These are phyloP conservation scores for Emesis furor DNA, from an alignment of 2,888 invertebrate species.

Conservation along the genomic window DNA sequence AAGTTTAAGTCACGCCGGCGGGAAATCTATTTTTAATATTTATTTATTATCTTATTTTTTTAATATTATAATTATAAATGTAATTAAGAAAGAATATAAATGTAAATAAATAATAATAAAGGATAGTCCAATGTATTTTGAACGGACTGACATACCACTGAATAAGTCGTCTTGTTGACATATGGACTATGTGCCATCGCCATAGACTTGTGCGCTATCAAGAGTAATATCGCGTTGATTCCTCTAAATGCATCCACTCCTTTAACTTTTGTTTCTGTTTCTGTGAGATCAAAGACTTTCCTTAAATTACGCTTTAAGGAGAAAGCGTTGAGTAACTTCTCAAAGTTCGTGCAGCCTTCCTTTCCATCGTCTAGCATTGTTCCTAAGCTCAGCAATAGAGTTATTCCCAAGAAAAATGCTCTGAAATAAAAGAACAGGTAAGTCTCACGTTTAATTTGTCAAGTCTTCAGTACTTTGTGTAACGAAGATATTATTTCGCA, in stretches of 20 bases:
- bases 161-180: conserved; percentile 90
- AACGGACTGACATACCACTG: conserved; percentile 91
- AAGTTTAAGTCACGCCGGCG: too few species aligned
- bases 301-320: conserved; percentile 89
- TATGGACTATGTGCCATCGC: conserved; percentile 92
- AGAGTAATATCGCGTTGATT: conserved; percentile 90
- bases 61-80: too few species aligned
- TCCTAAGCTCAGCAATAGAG: conserved; percentile 85
- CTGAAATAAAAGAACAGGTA: conserved; percentile 80
- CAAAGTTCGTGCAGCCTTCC: conserved; percentile 87
- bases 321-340: conserved; percentile 89
- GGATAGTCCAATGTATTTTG: too few species aligned
- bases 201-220: conserved; percentile 92
- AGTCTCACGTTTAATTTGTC: neutral
- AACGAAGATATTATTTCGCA: too few species aligned
- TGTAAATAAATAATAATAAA: too few species aligned
- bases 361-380: conserved; percentile 87
- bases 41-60: too few species aligned
- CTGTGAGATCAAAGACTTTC: conserved; percentile 86
- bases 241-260: conserved; percentile 91
- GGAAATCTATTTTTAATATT: too few species aligned
- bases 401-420: conserved; percentile 87
- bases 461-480: too few species aligned
- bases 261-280: conserved; percentile 85
- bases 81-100: too few species aligned